Evolutionary conservation across 2,113 vertebrate species (phyloP).

Genomic region (Calyptomena viridis): DNA sequence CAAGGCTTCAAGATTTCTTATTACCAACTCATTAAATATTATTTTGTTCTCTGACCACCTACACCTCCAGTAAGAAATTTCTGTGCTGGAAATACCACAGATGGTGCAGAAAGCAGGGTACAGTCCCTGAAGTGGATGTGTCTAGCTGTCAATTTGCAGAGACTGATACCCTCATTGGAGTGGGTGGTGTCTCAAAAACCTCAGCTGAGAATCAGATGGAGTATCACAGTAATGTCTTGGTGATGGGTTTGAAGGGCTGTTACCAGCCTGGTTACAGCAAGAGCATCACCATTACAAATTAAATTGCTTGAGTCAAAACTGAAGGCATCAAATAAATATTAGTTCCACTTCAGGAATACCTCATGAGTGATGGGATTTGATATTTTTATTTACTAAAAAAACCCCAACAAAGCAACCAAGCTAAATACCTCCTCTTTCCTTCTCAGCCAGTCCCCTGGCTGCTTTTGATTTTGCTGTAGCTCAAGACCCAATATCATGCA

Average conservation of each 20-base stretch:
- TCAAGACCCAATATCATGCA: not conserved
- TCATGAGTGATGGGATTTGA: not conserved
- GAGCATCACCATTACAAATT: not conserved
- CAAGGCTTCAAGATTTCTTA: not conserved
- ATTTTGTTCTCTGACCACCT: not conserved
- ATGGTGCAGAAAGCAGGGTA: not conserved
- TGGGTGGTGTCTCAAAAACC: not conserved
- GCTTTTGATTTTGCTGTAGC: not conserved
- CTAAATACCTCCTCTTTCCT: not conserved
- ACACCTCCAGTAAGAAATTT: not conserved
- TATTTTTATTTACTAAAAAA: not conserved
- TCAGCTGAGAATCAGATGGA: slow-evolving; percentile 1
- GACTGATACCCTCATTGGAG: not conserved
- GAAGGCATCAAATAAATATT: not conserved
- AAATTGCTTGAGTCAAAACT: not conserved
- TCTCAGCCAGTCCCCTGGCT: not conserved
- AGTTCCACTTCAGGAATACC: not conserved
- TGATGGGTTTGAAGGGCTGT: not conserved
- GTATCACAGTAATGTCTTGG: not conserved
- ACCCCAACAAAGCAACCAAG: not conserved
- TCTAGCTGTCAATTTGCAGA: not conserved
- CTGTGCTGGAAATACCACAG: not conserved
- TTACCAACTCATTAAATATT: not conserved
- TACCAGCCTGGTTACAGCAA: not conserved
- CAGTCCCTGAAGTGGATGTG: not conserved